Evolutionary conservation across 2,113 vertebrate species (phyloP).

Genomic region (Alaudala cheleensis): DNA sequence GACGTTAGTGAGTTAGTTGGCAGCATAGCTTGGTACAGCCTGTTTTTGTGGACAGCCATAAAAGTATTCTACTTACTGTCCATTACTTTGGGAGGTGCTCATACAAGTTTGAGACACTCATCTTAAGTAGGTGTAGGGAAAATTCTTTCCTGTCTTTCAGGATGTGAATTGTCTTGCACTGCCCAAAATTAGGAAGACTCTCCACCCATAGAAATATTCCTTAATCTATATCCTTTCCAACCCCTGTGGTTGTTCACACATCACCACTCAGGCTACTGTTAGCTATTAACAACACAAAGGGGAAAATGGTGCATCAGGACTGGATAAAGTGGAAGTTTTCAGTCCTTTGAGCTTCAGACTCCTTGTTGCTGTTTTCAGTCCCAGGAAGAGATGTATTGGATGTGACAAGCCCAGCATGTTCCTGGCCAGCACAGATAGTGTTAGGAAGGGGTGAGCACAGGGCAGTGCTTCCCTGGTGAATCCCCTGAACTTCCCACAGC

Average conservation of each 20-base stretch:
- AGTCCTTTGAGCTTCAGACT: not conserved
- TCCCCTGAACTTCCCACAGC: not conserved
- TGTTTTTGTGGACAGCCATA: not conserved
- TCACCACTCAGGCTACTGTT: not conserved
- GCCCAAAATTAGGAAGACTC: not conserved
- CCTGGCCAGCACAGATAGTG: not conserved
- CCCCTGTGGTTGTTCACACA: not conserved
- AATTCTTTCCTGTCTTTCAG: not conserved
- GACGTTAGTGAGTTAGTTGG: not conserved
- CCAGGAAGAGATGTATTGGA: not conserved
- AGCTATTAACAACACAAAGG: fast-evolving
- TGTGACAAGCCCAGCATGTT: not conserved
- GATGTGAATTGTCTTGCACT: not conserved
- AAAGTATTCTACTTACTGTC: not conserved
- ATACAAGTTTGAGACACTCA: not conserved
- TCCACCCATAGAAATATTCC: not conserved
- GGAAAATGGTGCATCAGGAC: fast-evolving
- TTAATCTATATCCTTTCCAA: not conserved
- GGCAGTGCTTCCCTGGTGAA: not conserved
- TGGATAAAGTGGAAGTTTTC: not conserved
- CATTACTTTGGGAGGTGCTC: not conserved
- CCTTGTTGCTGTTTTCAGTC: not conserved
- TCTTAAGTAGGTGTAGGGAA: not conserved
- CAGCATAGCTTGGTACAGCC: not conserved
- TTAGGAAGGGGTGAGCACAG: not conserved